Conservation (phyloP, 2,888 invertebrate species). For the Agriopis leucophaearia region DNA sequence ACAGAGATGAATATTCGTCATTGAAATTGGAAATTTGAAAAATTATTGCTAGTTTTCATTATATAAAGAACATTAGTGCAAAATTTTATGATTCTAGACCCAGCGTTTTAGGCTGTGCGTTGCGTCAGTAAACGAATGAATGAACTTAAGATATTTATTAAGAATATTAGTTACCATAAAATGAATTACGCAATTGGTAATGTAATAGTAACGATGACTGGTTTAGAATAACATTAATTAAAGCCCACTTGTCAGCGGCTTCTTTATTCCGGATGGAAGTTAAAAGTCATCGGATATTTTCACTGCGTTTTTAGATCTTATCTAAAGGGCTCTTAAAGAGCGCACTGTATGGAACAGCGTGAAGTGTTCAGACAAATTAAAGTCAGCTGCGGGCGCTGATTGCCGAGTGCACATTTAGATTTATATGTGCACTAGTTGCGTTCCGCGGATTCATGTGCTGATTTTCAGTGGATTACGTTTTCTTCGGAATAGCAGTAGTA, state of each 20-base stretch:
- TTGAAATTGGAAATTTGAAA: no score
- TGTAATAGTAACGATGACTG: background rate
- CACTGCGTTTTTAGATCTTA: conserved; percentile 49
- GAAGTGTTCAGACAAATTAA: conserved; percentile 77
- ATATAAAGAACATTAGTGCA: no score
- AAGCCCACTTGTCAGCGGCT: conserved; percentile 14
- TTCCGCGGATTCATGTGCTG: background rate
- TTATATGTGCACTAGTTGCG: conserved; percentile 49
- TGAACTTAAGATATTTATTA: no score
- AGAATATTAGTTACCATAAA: no score
- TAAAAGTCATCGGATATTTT: conserved; percentile 45
- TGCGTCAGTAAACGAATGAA: no score
- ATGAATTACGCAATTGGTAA: no score
- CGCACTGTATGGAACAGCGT: conserved; percentile 59
- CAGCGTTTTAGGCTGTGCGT: no score
- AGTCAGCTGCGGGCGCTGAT: conserved; percentile 76
- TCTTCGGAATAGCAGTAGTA: background rate
- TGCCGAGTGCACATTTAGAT: conserved; percentile 76
- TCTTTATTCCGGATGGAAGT: conserved; percentile 1
- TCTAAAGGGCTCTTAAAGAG: conserved; percentile 50
- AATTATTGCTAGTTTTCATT: no score
- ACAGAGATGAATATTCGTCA: no score
- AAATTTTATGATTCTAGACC: no score
- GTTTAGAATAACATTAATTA: conserved; percentile 6
- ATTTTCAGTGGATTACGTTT: background rate